phyloP scores from a whole-genome alignment of 2,113 vertebrate species.

The Columbina picui region DNA sequence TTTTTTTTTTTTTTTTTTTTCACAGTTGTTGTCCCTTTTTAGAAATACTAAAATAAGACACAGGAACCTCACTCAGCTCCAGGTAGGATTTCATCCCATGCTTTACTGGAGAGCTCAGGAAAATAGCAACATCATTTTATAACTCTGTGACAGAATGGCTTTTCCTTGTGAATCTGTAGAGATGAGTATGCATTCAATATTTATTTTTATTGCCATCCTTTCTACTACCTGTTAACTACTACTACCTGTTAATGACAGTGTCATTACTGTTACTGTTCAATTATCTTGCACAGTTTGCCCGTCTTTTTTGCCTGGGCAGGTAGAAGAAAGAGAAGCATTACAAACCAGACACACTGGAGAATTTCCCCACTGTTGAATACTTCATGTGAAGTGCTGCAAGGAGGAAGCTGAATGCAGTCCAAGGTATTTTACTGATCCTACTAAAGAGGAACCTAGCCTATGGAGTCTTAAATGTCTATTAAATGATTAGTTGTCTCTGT shows the following conservation, averaged over 20 bases:
- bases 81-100: background rate
- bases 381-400: background rate
- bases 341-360: background rate
- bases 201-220: background rate
- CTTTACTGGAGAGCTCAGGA: background rate
- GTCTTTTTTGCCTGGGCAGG: background rate
- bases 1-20: background rate
- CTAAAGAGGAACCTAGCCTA: background rate
- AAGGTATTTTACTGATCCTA: background rate
- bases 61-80: rapidly evolving
- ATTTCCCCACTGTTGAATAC: background rate
- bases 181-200: background rate
- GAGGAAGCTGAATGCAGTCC: background rate
- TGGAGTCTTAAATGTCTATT: background rate
- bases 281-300: background rate
- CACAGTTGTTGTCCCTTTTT: no score
- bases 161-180: background rate
- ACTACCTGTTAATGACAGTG: no score
- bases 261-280: background rate
- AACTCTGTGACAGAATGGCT: background rate
- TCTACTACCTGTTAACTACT: background rate
- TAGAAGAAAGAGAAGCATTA: background rate
- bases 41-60: background rate
- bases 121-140: background rate
- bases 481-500: background rate